Conservation (phyloP, 2,797 vertebrate genomes). For the Gambusia yucatana region DNA sequence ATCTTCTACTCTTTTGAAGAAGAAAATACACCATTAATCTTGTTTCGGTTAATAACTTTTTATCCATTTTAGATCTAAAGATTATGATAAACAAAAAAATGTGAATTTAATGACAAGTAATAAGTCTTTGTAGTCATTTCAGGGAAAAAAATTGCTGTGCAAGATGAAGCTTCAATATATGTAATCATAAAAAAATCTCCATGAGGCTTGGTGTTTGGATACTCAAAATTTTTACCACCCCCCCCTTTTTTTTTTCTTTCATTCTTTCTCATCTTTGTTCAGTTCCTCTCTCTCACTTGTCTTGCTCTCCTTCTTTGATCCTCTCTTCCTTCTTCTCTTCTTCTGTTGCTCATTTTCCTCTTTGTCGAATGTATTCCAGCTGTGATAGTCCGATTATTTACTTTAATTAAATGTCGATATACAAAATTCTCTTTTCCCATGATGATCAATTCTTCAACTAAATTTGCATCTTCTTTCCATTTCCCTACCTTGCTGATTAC, state of each 20-base stretch:
- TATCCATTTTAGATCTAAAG: conserved; percentile 1
- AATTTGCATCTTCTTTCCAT: conserved; percentile 10
- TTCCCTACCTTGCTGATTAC: not conserved
- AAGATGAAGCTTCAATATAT: conserved; percentile 34
- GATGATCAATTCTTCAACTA: conserved; percentile 61
- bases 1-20: not conserved
- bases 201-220: conserved; percentile 40
- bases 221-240: conserved; percentile 18
- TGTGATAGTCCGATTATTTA: conserved; percentile 71
- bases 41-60: not conserved
- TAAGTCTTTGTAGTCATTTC: conserved; percentile 13
- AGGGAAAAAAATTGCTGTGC: conserved; percentile 8
- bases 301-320: conserved; percentile 52
- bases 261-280: conserved; percentile 12
- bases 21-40: not conserved
- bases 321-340: conserved; percentile 44
- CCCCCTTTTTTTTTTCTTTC: conserved; percentile 34
- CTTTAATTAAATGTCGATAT: conserved; percentile 69
- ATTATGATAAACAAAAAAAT: conserved; percentile 25
- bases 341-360: conserved; percentile 54
- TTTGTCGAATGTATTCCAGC: conserved; percentile 60
- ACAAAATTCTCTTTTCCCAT: conserved; percentile 57
- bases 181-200: conserved; percentile 33
- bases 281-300: conserved; percentile 43
- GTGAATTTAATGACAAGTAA: conserved; percentile 13